phyloP scores from a whole-genome alignment of 2,113 vertebrate species.

The Marcusenius ussheri region DNA sequence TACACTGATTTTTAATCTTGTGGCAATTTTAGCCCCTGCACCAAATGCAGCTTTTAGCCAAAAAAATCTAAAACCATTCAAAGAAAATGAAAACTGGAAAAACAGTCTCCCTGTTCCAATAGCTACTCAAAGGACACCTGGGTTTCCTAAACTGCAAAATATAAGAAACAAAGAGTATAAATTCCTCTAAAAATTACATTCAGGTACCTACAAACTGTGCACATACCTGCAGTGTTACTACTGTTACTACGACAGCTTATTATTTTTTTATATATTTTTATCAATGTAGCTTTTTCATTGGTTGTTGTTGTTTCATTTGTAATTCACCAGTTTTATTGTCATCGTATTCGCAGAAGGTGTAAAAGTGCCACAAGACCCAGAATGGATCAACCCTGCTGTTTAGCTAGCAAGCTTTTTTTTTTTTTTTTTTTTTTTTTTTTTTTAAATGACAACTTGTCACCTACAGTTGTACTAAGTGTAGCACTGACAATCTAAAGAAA shows the following conservation, averaged over 20 bases:
- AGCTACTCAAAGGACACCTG: slow-evolving; percentile 59
- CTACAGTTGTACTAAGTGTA: slow-evolving; percentile 84
- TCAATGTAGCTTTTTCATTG: slow-evolving; percentile 31
- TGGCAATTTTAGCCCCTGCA: slow-evolving; percentile 90
- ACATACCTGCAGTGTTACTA: slow-evolving; percentile 60
- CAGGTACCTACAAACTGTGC: slow-evolving; percentile 66
- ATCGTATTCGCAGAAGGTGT: slow-evolving; percentile 53
- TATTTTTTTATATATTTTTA: slow-evolving; percentile 42
- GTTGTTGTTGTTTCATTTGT: slow-evolving; percentile 52
- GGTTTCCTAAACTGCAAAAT: slow-evolving; percentile 58
- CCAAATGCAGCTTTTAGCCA: slow-evolving; percentile 57
- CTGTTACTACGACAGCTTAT: slow-evolving; percentile 58
- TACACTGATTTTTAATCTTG: slow-evolving; percentile 99
- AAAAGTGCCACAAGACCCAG: slow-evolving; percentile 96
- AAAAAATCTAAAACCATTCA: slow-evolving; percentile 47
- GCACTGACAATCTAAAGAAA: slow-evolving; percentile 79
- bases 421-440: slow-evolving; percentile 37
- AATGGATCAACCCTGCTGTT: slow-evolving; percentile 89
- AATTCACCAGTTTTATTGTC: slow-evolving; percentile 43
- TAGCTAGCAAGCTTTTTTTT: slow-evolving; percentile 76
- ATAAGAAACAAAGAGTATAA: slow-evolving; percentile 42
- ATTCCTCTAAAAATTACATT: slow-evolving; percentile 65
- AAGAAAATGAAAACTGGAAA: slow-evolving; percentile 22
- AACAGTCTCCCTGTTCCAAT: slow-evolving; percentile 60
- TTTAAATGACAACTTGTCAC: slow-evolving; percentile 78